Conservation (phyloP, 2,113 vertebrate species). For the Corythaeola cristata region DNA sequence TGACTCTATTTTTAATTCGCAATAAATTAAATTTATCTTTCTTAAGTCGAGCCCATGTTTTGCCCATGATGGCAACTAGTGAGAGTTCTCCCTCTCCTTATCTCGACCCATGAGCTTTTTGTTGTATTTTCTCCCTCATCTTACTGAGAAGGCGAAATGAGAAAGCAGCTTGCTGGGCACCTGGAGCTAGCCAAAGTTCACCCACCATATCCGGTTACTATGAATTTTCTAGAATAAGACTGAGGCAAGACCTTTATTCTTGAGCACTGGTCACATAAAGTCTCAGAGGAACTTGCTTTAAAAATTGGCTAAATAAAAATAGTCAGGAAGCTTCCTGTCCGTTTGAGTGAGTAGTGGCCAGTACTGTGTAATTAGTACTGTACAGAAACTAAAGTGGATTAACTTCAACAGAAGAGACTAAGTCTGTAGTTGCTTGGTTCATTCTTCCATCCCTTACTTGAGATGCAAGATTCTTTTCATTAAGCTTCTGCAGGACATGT, state of each 20-base stretch:
- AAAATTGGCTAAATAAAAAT: background rate
- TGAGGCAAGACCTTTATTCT: background rate
- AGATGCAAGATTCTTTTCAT: background rate
- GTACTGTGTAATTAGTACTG: background rate
- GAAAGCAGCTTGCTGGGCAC: background rate
- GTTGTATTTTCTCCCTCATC: background rate
- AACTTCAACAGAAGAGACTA: background rate
- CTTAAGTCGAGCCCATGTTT: background rate
- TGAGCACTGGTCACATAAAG: background rate
- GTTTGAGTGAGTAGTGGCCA: background rate
- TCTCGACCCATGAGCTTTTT: fast-evolving
- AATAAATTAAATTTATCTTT: background rate
- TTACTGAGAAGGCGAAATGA: background rate
- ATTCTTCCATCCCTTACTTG: background rate
- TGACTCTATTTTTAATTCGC: background rate
- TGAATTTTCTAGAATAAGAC: background rate
- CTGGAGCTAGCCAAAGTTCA: background rate
- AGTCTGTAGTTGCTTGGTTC: background rate
- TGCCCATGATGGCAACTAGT: background rate
- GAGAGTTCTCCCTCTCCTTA: background rate
- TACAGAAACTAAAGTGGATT: background rate
- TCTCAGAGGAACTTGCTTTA: background rate
- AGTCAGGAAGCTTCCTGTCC: background rate
- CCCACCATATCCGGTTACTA: background rate
- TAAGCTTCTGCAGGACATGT: background rate